Conservation (phyloP, 1,140 invertebrate species). For the Drosophila pseudoananassae region DNA sequence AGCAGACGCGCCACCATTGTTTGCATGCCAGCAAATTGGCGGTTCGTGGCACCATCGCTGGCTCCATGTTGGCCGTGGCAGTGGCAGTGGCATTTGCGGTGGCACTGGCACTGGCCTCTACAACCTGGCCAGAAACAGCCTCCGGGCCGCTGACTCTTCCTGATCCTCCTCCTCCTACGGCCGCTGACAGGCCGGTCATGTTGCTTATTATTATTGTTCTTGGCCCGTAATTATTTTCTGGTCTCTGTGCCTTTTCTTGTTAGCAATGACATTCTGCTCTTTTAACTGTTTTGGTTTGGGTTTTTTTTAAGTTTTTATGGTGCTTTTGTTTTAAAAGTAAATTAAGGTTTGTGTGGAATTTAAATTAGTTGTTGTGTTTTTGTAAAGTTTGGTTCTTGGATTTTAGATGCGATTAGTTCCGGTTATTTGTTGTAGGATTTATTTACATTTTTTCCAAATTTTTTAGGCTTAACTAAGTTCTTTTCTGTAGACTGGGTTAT, state of each 20-base stretch:
- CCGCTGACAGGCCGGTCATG: constrained; percentile 76
- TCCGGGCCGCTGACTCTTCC: constrained; percentile 13
- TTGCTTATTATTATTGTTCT: constrained; percentile 79
- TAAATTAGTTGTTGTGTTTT: constrained; percentile 26
- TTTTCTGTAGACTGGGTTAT: not conserved
- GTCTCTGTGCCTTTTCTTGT: constrained; percentile 54
- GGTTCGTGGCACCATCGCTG: constrained; percentile 83
- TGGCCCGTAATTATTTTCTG: constrained; percentile 75
- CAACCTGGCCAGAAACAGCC: constrained; percentile 7
- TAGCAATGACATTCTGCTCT: constrained; percentile 56
- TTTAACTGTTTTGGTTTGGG: constrained; percentile 21
- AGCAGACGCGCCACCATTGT: constrained; percentile 95
- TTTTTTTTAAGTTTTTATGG: constrained; percentile 6
- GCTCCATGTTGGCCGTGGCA: constrained; percentile 74
- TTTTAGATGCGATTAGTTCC: not conserved
- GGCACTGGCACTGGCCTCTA: constrained; percentile 27
- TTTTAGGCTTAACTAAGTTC: constrained; percentile 4
- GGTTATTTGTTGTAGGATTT: not conserved
- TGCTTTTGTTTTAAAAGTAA: constrained; percentile 22
- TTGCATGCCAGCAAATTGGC: constrained; percentile 92
- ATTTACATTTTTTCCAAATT: constrained; percentile 10
- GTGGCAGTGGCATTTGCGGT: constrained; percentile 18
- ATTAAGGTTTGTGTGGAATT: constrained; percentile 26
- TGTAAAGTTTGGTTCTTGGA: constrained; percentile 24
- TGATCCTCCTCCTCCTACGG: constrained; percentile 10